Evolutionary conservation across 1,140 invertebrate species (phyloP).

Genomic region (Zaprionus africanus): DNA sequence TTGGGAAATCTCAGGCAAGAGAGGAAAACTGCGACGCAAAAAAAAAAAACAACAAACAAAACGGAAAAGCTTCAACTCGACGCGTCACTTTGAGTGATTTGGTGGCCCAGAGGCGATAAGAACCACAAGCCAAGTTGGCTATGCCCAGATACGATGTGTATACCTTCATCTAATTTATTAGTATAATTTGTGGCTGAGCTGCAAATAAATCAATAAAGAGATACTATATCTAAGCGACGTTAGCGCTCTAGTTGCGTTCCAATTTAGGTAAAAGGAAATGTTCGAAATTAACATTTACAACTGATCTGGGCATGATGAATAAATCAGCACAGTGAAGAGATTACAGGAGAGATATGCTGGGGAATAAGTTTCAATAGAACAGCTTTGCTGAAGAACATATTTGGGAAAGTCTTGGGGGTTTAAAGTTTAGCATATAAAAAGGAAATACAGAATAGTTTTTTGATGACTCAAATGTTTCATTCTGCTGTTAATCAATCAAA

Average conservation of each 20-base stretch:
- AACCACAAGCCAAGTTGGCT: slow-evolving; percentile 7
- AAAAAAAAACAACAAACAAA: slow-evolving; percentile 7
- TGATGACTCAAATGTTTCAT: background rate
- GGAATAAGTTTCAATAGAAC: background rate
- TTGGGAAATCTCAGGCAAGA: slow-evolving; percentile 43
- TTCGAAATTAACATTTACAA: slow-evolving; percentile 7
- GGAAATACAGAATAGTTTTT: background rate
- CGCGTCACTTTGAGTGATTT: slow-evolving; percentile 30
- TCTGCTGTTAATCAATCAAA: too few relatives aligned
- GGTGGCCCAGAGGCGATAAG: slow-evolving; percentile 23
- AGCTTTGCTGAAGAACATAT: background rate
- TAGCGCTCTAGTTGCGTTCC: slow-evolving; percentile 7
- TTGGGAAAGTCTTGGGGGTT: background rate
- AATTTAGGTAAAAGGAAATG: slow-evolving; percentile 11
- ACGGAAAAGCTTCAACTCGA: slow-evolving; percentile 29
- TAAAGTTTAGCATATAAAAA: background rate
- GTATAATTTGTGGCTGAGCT: slow-evolving; percentile 1
- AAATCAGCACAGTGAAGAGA: background rate
- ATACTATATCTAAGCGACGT: background rate
- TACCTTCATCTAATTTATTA: slow-evolving; percentile 16
- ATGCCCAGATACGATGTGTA: slow-evolving; percentile 11
- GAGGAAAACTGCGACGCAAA: slow-evolving; percentile 27
- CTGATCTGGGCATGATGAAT: background rate
- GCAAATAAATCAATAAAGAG: slow-evolving; percentile 20
- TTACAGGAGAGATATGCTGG: background rate